These are phyloP conservation scores for Dryobates pubescens DNA, from an alignment of 2,797 vertebrate genomes.

Conservation along the genomic window DNA sequence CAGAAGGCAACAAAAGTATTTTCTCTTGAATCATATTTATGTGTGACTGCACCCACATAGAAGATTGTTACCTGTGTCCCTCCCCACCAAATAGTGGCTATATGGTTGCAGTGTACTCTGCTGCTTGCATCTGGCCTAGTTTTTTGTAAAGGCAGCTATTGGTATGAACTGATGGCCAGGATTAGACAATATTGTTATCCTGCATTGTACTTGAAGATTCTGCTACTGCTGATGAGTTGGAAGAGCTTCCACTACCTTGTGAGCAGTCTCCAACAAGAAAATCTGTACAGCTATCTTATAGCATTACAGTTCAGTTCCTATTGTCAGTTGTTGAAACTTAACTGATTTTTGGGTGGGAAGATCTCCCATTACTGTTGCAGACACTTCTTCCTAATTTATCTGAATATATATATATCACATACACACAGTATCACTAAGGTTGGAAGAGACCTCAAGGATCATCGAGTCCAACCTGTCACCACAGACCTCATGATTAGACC, in stretches of 20 bases:
- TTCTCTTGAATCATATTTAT: neutral
- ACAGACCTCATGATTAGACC: no score
- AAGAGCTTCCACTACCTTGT: neutral
- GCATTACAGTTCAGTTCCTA: neutral
- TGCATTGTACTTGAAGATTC: neutral
- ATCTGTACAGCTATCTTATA: neutral
- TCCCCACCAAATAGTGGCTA: neutral
- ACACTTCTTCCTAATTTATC: neutral
- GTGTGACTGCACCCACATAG: neutral
- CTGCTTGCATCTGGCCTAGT: neutral
- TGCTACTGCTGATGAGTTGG: neutral
- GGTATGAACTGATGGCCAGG: neutral
- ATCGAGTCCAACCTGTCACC: no score
- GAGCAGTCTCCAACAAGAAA: neutral
- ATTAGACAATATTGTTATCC: neutral
- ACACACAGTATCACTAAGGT: no score
- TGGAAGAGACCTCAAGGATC: no score
- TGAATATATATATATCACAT: fast-evolving
- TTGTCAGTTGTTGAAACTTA: neutral
- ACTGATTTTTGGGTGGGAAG: fast-evolving
- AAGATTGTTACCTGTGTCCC: neutral
- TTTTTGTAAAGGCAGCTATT: neutral
- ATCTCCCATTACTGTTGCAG: neutral
- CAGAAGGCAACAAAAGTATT: neutral
- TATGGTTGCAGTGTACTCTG: neutral